Evolutionary conservation across 2,888 invertebrate species (phyloP).

Genomic region (Campoplex capitator): DNA sequence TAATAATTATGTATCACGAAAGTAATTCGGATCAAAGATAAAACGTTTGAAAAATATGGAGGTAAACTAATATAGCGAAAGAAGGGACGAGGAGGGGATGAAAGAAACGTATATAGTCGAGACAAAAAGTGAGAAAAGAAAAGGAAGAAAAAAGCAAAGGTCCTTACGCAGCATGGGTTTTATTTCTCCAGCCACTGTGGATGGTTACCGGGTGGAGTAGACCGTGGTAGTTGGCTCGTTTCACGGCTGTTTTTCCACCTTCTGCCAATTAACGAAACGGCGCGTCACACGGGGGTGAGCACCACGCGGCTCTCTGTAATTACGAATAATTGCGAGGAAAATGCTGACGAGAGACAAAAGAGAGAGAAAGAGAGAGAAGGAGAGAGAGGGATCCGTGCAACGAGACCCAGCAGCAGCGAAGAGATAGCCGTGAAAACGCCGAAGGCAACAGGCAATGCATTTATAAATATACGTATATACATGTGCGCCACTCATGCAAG

Average conservation of each 20-base stretch:
- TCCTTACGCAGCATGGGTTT: slow-evolving; percentile 55
- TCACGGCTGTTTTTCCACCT: slow-evolving; percentile 70
- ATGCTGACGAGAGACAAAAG: slow-evolving; percentile 73
- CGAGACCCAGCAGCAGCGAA: slow-evolving; percentile 42
- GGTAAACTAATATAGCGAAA: slow-evolving; percentile 18
- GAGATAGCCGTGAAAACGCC: slow-evolving; percentile 47
- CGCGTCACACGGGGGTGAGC: slow-evolving; percentile 71
- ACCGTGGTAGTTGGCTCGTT: slow-evolving; percentile 63
- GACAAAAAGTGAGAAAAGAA: slow-evolving; percentile 26
- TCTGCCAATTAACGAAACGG: slow-evolving; percentile 80
- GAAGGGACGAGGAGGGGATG: slow-evolving; percentile 10
- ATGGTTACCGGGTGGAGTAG: slow-evolving; percentile 51
- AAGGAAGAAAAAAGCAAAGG: slow-evolving; percentile 42
- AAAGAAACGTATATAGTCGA: not conserved
- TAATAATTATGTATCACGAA: slow-evolving; percentile 24
- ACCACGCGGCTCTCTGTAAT: slow-evolving; percentile 75
- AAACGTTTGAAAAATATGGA: slow-evolving; percentile 40
- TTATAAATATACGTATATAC: not conserved
- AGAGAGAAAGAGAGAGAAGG: slow-evolving; percentile 2
- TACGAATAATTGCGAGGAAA: slow-evolving; percentile 82
- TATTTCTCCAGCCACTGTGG: slow-evolving; percentile 59
- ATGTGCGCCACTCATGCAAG: not conserved
- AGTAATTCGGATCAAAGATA: slow-evolving; percentile 30
- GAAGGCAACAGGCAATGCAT: slow-evolving; percentile 72
- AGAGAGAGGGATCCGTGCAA: slow-evolving; percentile 27